Percentiles rank a stretch among this genome's conserved stretches.
These are phyloP conservation scores for Pachymerium ferrugineum DNA, from an alignment of 2,888 invertebrate genomes.

Conservation along the genomic window DNA sequence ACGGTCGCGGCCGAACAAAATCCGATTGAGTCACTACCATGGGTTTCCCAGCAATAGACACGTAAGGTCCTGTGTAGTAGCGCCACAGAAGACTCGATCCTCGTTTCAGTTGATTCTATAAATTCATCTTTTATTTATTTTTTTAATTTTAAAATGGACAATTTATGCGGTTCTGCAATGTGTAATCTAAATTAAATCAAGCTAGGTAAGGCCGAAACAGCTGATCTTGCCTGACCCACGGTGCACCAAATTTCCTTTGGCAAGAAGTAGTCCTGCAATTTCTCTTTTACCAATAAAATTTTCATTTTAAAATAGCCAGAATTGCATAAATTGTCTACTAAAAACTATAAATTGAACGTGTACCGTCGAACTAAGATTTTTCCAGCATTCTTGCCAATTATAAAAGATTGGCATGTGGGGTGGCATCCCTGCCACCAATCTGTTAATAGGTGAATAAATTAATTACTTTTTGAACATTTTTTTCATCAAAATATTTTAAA, in stretches of 20 bases:
- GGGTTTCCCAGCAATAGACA: constrained; percentile 32
- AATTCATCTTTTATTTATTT: neutral
- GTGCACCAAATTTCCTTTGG: no score
- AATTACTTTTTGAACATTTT: constrained; percentile 29
- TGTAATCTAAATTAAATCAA: no score
- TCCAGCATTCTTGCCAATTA: constrained; percentile 78
- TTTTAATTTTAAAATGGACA: no score
- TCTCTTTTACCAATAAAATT: no score
- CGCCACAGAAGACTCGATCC: constrained; percentile 78
- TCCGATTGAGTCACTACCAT: constrained; percentile 10
- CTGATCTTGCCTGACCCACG: no score
- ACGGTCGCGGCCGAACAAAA: constrained; percentile 19
- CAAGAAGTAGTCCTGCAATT: no score
- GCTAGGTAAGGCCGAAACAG: no score
- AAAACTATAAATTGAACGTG: neutral
- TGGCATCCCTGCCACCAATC: constrained; percentile 72
- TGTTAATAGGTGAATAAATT: constrained; percentile 43
- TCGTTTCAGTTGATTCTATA: constrained; percentile 73
- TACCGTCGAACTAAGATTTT: constrained; percentile 55
- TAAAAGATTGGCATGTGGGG: constrained; percentile 77
- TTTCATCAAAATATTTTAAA: neutral
- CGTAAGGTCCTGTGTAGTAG: constrained; percentile 57
- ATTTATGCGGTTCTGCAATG: no score
- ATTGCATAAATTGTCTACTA: neutral
- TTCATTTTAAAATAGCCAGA: no score